Percentiles rank a stretch among this genome's conserved stretches.
Evolutionary conservation across 2,888 invertebrate genomes (phyloP).

Genomic region (Galerucella calmariensis): DNA sequence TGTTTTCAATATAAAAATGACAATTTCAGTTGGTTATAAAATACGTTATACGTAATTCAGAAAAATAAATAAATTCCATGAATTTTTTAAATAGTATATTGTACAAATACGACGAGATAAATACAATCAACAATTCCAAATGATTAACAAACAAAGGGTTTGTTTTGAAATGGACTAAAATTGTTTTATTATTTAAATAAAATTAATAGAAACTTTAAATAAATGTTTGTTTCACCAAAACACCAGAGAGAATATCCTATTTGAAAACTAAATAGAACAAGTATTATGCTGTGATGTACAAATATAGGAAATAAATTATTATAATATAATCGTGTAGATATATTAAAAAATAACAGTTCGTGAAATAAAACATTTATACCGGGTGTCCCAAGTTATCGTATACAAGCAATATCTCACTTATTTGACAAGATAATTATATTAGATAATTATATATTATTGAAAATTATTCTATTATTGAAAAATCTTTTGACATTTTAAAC

Average conservation of each 20-base stretch:
- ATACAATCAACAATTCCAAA: slow-evolving; percentile 15
- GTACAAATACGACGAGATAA: not conserved
- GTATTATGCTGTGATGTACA: slow-evolving; percentile 18
- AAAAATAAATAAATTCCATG: not conserved
- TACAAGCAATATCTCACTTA: no score
- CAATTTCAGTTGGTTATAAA: no score
- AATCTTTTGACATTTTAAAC: no score
- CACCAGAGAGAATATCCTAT: slow-evolving; percentile 23
- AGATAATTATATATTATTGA: no score
- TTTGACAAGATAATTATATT: no score
- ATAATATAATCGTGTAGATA: slow-evolving; percentile 13
- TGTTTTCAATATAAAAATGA: no score
- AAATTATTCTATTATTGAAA: no score
- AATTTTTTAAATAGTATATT: not conserved
- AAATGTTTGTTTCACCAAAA: slow-evolving; percentile 26
- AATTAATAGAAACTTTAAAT: slow-evolving; percentile 31
- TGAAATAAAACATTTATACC: not conserved
- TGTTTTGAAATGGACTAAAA: slow-evolving; percentile 22
- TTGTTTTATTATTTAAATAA: slow-evolving; percentile 35
- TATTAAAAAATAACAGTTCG: slow-evolving; percentile 24
- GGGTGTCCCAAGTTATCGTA: no score
- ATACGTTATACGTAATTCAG: no score
- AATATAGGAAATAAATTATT: slow-evolving; percentile 29
- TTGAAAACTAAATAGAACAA: slow-evolving; percentile 28
- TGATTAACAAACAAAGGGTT: slow-evolving; percentile 31